phyloP scores from a whole-genome alignment of 1,140 invertebrate species.

The Centruroides sculpturatus region DNA sequence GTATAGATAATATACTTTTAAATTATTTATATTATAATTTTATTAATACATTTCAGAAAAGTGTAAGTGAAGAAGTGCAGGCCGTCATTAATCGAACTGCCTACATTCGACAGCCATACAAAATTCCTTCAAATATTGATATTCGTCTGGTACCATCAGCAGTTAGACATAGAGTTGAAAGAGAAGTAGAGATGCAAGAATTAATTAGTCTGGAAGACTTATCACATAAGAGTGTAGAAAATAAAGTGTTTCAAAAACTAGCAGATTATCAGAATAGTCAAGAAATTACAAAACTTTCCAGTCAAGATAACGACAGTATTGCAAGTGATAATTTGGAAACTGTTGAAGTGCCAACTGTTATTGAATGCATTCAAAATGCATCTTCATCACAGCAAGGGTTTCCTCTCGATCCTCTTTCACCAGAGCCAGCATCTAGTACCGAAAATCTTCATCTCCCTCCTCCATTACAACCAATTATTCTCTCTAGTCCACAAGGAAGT shows the following conservation, averaged over 20 bases:
- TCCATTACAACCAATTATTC: conserved; percentile 14
- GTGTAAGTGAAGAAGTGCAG: conserved; percentile 47
- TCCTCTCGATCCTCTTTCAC: conserved; percentile 11
- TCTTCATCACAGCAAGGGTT: no score
- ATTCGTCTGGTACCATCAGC: conserved; percentile 11
- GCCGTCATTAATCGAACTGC: conserved; percentile 50
- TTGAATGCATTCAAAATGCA: no score
- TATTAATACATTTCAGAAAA: conserved; percentile 38
- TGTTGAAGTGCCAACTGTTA: no score
- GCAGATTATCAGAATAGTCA: not conserved
- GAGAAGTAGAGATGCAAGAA: not conserved
- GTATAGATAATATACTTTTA: no score
- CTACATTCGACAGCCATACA: conserved; percentile 46
- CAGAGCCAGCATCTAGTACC: conserved; percentile 5
- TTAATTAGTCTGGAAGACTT: not conserved
- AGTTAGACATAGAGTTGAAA: conserved; percentile 2
- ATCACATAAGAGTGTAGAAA: conserved; percentile 5
- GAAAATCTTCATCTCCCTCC: conserved; percentile 14
- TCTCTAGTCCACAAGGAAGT: conserved; percentile 2
- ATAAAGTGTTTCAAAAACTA: conserved; percentile 8
- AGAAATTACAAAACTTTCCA: not conserved
- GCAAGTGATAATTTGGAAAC: not conserved
- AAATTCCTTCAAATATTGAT: conserved; percentile 44
- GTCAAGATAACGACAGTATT: not conserved
- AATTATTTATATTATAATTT: not conserved